Percentiles rank a stretch among this genome's conserved stretches.
phyloP scores from a whole-genome alignment of 2,888 invertebrate genomes.

The Dryobota labecula region DNA sequence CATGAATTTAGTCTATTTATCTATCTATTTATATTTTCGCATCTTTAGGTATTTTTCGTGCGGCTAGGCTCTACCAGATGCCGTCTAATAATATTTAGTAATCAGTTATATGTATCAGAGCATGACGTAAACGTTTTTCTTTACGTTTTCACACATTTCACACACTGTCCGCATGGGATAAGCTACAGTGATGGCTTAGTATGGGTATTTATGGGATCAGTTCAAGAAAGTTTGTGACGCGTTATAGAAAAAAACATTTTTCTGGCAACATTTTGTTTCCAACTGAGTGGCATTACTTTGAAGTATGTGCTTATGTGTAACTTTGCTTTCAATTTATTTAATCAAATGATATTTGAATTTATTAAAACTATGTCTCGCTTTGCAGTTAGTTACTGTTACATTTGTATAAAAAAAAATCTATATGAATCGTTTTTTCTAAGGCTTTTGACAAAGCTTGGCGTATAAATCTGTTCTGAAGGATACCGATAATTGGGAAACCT shows the following conservation, averaged over 20 bases:
- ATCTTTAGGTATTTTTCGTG: slow-evolving; percentile 11
- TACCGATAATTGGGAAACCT: not conserved
- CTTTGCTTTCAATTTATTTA: not conserved
- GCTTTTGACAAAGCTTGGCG: not conserved
- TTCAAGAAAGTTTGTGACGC: not conserved
- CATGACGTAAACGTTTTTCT: slow-evolving; percentile 39
- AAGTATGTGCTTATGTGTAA: not conserved
- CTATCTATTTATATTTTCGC: not conserved
- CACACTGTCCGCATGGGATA: slow-evolving; percentile 28
- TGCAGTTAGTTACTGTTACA: not conserved
- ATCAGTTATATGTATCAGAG: slow-evolving; percentile 38
- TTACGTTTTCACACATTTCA: slow-evolving; percentile 37
- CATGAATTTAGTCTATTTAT: not conserved
- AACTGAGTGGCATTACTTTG: not conserved
- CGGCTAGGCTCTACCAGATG: slow-evolving; percentile 23
- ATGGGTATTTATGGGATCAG: slow-evolving; percentile 12
- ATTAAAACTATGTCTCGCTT: not conserved
- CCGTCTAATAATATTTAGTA: slow-evolving; percentile 40
- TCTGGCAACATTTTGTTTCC: not conserved
- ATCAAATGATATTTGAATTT: not conserved
- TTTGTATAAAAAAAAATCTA: not conserved
- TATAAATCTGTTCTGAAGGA: not conserved
- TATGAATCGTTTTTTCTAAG: not conserved
- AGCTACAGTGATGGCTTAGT: slow-evolving; percentile 21
- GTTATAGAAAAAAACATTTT: not conserved